A percentile compares a stretch with the other conserved stretches of the same genome.
These are phyloP conservation scores for Sinocyclocheilus grahami DNA, from an alignment of 2,113 vertebrate species.

Conservation along the genomic window DNA sequence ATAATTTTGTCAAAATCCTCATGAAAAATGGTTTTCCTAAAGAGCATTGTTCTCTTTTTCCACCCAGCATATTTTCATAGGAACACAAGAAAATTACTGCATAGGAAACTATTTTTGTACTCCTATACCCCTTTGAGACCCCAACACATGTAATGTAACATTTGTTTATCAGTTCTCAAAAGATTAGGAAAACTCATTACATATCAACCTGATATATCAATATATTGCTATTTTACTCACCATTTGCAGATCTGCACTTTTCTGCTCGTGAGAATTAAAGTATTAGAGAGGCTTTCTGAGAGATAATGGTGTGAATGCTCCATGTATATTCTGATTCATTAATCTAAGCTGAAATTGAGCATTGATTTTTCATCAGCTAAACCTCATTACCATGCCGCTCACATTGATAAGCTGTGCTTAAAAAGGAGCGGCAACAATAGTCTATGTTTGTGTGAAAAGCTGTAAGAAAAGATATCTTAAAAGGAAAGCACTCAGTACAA, in stretches of 20 bases:
- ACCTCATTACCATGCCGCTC: conserved; percentile 42
- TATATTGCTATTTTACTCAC: background rate
- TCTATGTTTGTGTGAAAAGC: background rate
- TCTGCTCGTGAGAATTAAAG: background rate
- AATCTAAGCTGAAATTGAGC: conserved; percentile 45
- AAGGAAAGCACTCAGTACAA: background rate
- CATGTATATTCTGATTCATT: conserved; percentile 46
- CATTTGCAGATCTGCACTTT: background rate
- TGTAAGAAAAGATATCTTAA: conserved; percentile 46
- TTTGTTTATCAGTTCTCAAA: background rate
- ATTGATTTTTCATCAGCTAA: conserved; percentile 54
- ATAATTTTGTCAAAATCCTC: too few species aligned
- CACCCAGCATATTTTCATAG: background rate
- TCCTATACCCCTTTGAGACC: background rate
- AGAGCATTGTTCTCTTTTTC: too few species aligned
- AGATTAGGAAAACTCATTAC: background rate
- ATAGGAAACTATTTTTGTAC: background rate
- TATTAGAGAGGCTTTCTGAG: conserved; percentile 37
- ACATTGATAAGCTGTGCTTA: conserved; percentile 34
- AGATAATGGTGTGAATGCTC: conserved; percentile 9
- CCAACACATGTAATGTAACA: background rate
- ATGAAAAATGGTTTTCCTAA: too few species aligned
- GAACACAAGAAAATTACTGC: background rate
- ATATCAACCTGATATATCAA: background rate
- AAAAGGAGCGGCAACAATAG: conserved; percentile 16